These are phyloP conservation scores for Thryonomys swinderianus DNA, from an alignment of 2,113 vertebrate genomes.

Conservation along the genomic window DNA sequence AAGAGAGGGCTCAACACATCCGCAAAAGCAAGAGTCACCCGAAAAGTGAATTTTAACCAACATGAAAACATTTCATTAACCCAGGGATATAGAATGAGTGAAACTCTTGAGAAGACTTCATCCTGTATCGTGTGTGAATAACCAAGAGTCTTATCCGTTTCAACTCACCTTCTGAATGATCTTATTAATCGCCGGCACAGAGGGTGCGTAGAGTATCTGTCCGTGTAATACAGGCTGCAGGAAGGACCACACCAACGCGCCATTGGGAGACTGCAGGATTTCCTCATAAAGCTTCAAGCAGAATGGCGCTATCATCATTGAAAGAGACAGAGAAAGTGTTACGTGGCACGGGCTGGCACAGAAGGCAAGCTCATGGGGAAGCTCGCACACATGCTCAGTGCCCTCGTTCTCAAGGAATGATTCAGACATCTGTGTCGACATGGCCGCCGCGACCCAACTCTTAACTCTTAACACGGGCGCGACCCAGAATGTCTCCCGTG, in stretches of 20 bases:
- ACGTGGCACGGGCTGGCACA: accelerated
- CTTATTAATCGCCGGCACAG: conserved; percentile 75
- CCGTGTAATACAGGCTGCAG: conserved; percentile 87
- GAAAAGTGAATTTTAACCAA: not conserved
- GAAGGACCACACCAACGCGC: conserved; percentile 86
- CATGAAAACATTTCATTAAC: not conserved
- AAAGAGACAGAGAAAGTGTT: not conserved
- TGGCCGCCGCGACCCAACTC: not conserved
- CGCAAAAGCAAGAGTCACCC: not conserved
- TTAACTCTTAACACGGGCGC: not conserved
- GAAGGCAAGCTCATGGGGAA: not conserved
- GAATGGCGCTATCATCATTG: conserved; percentile 82
- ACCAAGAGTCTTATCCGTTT: not conserved
- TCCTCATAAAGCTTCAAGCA: conserved; percentile 87
- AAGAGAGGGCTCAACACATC: not conserved
- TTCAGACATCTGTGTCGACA: accelerated
- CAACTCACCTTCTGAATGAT: conserved; percentile 84
- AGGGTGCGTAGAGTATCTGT: conserved; percentile 85
- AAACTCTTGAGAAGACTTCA: not conserved
- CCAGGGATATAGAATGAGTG: accelerated
- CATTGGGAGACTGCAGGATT: conserved; percentile 86
- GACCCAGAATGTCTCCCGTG: not conserved
- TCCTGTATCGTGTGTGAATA: accelerated
- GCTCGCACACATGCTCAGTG: accelerated
- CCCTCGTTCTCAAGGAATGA: not conserved